phyloP scores from a whole-genome alignment of 2,113 vertebrate species.

The Aviceda subcristata region DNA sequence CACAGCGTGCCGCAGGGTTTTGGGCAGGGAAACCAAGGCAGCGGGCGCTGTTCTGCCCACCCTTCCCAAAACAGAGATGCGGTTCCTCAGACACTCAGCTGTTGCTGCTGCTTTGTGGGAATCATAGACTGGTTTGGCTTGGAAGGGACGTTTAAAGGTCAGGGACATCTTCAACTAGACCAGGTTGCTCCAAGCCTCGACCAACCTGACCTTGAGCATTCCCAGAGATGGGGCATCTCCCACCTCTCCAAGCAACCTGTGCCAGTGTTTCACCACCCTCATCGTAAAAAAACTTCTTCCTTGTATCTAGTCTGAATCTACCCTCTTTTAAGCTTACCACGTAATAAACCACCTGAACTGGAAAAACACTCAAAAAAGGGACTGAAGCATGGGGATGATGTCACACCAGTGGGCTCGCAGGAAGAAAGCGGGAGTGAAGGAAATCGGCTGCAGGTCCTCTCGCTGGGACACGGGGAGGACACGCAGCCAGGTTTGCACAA shows the following conservation, averaged over 20 bases:
- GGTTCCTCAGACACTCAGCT: background rate
- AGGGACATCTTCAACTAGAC: background rate
- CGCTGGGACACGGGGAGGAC: fast-evolving
- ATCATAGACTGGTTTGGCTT: background rate
- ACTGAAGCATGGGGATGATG: background rate
- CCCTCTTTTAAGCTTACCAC: background rate
- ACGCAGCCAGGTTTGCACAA: background rate
- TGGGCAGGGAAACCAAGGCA: background rate
- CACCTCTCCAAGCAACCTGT: background rate
- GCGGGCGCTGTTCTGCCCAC: fast-evolving
- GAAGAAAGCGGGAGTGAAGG: background rate
- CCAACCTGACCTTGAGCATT: background rate
- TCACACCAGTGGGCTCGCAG: fast-evolving
- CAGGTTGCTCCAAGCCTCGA: fast-evolving
- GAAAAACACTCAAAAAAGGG: background rate
- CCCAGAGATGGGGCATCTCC: background rate
- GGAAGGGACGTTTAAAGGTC: background rate
- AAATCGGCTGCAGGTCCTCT: background rate
- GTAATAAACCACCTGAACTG: background rate
- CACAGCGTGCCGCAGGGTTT: background rate
- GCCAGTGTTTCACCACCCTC: background rate
- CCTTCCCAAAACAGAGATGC: background rate
- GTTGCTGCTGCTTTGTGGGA: background rate
- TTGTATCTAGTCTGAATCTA: background rate
- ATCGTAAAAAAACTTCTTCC: background rate